A percentile compares a stretch with the other conserved stretches of the same genome.
Evolutionary conservation across 2,888 invertebrate species (phyloP).

Genomic region (Pantelozetes paolii): DNA sequence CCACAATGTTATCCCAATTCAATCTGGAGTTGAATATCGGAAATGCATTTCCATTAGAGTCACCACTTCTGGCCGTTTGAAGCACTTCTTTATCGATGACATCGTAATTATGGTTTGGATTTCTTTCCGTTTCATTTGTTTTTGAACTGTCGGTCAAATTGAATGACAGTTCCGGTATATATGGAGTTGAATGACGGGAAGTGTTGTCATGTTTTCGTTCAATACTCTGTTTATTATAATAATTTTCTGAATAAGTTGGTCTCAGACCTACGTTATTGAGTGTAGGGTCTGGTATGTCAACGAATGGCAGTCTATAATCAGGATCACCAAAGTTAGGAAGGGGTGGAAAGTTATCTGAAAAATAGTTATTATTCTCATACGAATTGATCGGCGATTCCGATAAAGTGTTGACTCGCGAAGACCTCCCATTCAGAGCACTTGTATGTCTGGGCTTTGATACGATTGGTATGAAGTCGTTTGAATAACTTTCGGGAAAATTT

Average conservation of each 20-base stretch:
- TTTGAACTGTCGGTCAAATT: neutral
- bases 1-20: conserved; percentile 5
- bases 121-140: neutral
- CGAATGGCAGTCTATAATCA: neutral
- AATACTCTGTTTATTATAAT: neutral
- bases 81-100: neutral
- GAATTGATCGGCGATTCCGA: neutral
- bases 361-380: neutral
- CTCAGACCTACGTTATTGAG: neutral
- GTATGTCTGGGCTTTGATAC: neutral
- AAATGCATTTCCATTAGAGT: neutral
- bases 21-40: neutral
- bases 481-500: conserved; percentile 5
- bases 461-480: neutral
- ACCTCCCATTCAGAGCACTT: neutral
- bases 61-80: neutral
- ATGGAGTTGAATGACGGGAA: conserved; percentile 3
- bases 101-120: conserved; percentile 25
- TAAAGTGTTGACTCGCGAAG: neutral
- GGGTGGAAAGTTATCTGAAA: conserved; percentile 8
- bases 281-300: conserved; percentile 10
- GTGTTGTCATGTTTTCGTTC: neutral
- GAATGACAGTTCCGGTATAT: neutral
- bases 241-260: neutral
- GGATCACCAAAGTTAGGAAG: conserved; percentile 17